Evolutionary conservation across 2,113 vertebrate genomes (phyloP).

Genomic region (Antechinus stuartii): DNA sequence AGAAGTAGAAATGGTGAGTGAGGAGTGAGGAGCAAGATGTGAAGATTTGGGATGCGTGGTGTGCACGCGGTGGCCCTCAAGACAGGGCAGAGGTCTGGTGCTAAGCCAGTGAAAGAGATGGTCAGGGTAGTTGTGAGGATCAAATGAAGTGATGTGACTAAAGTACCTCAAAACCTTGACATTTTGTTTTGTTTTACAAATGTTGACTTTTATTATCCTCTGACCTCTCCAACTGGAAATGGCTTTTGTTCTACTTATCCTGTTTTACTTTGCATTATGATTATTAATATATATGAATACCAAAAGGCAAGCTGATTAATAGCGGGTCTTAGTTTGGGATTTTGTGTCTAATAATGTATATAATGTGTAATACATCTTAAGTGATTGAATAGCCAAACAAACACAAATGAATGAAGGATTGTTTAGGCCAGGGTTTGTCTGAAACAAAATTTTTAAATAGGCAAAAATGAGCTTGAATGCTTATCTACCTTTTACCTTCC

Average conservation of each 20-base stretch:
- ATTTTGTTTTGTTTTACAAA: background rate
- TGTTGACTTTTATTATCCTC: background rate
- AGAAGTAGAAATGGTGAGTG: background rate
- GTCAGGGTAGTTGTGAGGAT: background rate
- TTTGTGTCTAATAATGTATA: too few species aligned
- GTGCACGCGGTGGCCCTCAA: background rate
- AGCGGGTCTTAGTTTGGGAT: too few species aligned
- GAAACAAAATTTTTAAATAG: background rate
- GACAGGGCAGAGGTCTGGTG: background rate
- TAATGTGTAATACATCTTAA: too few species aligned
- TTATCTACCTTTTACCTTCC: background rate
- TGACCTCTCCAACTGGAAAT: too few species aligned
- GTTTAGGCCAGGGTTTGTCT: too few species aligned
- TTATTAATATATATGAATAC: background rate
- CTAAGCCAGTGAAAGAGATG: background rate
- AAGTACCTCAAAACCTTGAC: background rate
- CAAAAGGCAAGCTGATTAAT: background rate
- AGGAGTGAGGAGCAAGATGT: background rate
- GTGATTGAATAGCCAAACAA: too few species aligned
- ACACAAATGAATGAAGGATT: too few species aligned
- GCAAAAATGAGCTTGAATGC: background rate
- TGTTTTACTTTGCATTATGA: background rate
- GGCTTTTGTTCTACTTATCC: background rate
- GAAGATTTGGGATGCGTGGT: background rate
- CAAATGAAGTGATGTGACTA: background rate